These are phyloP conservation scores for Shargacucullia verbasci DNA, from an alignment of 2,888 invertebrate genomes.

Conservation along the genomic window DNA sequence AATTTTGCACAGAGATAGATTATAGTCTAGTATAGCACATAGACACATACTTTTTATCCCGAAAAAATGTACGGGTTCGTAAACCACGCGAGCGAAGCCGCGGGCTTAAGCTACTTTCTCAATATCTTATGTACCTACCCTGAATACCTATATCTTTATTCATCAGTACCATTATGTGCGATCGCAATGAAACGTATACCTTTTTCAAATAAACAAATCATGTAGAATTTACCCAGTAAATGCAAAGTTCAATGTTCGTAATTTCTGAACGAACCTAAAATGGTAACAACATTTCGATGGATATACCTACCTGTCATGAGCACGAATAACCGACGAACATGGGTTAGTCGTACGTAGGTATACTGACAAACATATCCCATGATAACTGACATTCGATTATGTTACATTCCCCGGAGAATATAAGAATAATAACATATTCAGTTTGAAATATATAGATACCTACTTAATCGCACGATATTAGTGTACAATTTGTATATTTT, in stretches of 20 bases:
- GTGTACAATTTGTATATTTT: conserved; percentile 10
- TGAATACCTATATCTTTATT: too few relatives aligned
- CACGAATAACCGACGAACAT: conserved; percentile 17
- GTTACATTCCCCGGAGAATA: conserved; percentile 10
- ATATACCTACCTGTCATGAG: conserved; percentile 23
- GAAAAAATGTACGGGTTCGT: too few relatives aligned
- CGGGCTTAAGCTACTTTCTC: too few relatives aligned
- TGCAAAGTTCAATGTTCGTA: background rate
- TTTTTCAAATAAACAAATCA: too few relatives aligned
- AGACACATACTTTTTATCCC: too few relatives aligned
- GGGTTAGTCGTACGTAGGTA: conserved; percentile 5
- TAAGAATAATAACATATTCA: conserved; percentile 15
- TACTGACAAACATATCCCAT: conserved; percentile 7
- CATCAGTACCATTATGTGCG: too few relatives aligned
- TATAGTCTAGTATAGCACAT: too few relatives aligned
- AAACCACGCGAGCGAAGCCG: too few relatives aligned
- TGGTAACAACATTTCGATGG: conserved; percentile 7
- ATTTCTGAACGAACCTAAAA: conserved; percentile 11
- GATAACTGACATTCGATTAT: conserved; percentile 39
- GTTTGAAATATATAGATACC: conserved; percentile 9
- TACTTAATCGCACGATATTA: conserved; percentile 7
- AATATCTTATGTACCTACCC: too few relatives aligned
- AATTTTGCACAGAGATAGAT: too few relatives aligned
- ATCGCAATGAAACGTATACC: too few relatives aligned
- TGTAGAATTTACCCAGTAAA: background rate